A percentile compares a stretch with the other conserved stretches of the same genome.
These are phyloP conservation scores for Drosophila sulfurigaster DNA, from an alignment of 1,140 invertebrate species.

Conservation along the genomic window DNA sequence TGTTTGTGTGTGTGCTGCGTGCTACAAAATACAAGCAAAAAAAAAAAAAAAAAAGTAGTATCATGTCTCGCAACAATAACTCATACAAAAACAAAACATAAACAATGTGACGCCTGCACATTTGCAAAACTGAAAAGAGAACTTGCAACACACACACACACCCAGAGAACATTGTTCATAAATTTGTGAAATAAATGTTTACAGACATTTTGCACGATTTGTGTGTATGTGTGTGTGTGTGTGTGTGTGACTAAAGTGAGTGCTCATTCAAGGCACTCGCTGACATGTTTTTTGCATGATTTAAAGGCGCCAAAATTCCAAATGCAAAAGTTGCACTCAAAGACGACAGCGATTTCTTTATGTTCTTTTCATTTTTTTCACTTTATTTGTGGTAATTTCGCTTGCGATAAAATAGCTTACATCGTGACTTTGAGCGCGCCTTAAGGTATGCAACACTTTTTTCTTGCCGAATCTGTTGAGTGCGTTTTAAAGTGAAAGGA, in stretches of 20 bases:
- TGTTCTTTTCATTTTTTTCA: constrained; percentile 55
- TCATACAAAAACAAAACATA: constrained; percentile 46
- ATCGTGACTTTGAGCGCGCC: background rate
- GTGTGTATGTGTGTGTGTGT: background rate
- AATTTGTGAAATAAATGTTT: constrained; percentile 73
- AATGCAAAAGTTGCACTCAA: too few relatives aligned
- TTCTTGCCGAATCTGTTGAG: background rate
- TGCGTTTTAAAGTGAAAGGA: background rate
- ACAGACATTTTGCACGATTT: constrained; percentile 73
- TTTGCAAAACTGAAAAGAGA: constrained; percentile 44
- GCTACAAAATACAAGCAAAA: constrained; percentile 43
- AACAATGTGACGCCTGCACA: constrained; percentile 48
- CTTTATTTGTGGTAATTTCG: background rate
- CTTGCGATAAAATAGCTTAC: background rate
- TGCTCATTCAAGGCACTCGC: background rate
- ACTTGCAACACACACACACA: constrained; percentile 22
- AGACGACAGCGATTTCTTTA: constrained; percentile 34
- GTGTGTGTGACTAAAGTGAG: constrained; percentile 16
- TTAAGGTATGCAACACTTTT: constrained; percentile 8
- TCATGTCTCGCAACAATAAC: constrained; percentile 75
- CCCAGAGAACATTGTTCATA: constrained; percentile 18
- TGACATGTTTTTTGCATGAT: constrained; percentile 32
- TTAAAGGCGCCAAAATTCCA: constrained; percentile 11
- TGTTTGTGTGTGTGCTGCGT: constrained; percentile 31
- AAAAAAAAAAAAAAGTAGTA: constrained; percentile 43